phyloP scores from a whole-genome alignment of 1,140 invertebrate genomes.

The Planococcus citri region DNA sequence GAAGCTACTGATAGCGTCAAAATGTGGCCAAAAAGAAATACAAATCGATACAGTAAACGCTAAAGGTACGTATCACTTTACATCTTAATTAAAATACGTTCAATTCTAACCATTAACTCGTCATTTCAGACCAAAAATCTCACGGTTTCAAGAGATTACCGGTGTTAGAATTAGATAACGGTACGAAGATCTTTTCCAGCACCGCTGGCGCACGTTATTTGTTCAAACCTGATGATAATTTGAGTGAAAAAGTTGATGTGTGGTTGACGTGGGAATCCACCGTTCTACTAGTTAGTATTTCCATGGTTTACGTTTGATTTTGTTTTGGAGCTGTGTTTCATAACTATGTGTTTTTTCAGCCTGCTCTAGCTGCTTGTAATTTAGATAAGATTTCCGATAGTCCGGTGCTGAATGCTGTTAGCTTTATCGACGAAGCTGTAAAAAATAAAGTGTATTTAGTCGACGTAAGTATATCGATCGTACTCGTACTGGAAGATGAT shows the following conservation, averaged over 20 bases:
- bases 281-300: constrained; percentile 28
- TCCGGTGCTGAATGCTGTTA: constrained; percentile 18
- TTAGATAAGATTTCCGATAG: constrained; percentile 20
- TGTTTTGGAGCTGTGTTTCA: background rate
- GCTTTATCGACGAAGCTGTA: constrained; percentile 19
- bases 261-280: constrained; percentile 36
- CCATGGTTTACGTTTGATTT: background rate
- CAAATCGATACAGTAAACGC: constrained; percentile 22
- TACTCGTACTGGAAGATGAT: background rate
- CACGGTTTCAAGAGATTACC: constrained; percentile 26
- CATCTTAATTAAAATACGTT: background rate
- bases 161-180: constrained; percentile 26
- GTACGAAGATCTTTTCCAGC: constrained; percentile 27
- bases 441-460: constrained; percentile 12
- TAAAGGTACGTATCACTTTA: constrained; percentile 22
- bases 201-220: constrained; percentile 27
- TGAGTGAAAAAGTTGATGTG: constrained; percentile 25
- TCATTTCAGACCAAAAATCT: constrained; percentile 25
- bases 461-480: background rate
- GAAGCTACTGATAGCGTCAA: constrained; percentile 26
- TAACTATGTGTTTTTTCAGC: background rate
- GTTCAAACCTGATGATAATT: constrained; percentile 23
- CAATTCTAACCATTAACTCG: background rate
- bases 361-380: background rate
- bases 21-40: constrained; percentile 23